Conservation (phyloP, 1,140 invertebrate genomes). For the Hylaeus volcanicus region DNA sequence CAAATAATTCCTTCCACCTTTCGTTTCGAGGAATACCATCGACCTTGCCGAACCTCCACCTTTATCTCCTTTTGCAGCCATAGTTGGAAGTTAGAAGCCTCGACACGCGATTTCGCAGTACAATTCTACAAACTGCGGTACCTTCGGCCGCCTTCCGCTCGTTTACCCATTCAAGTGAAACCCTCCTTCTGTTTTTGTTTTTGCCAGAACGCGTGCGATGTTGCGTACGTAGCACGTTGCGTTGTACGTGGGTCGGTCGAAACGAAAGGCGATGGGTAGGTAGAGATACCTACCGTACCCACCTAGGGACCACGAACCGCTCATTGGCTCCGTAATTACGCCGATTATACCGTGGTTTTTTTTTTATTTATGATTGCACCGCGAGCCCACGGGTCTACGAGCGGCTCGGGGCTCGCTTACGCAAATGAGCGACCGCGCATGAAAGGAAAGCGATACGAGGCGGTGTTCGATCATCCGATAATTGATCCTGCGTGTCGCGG, state of each 20-base stretch:
- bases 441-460: conserved; percentile 2
- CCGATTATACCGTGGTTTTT: conserved; percentile 59
- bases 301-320: conserved; percentile 39
- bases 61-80: not conserved
- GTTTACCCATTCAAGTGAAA: not conserved
- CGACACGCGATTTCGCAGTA: conserved; percentile 51
- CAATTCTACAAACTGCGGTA: conserved; percentile 12
- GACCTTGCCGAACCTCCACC: not conserved
- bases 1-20: not conserved
- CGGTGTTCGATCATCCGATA: conserved; percentile 40
- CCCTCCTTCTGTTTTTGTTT: conserved; percentile 31
- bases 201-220: conserved; percentile 5
- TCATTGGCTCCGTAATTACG: conserved; percentile 54
- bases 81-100: not conserved
- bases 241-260: conserved; percentile 56
- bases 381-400: conserved; percentile 36
- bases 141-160: not conserved
- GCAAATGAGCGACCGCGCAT: conserved; percentile 42
- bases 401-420: conserved; percentile 29
- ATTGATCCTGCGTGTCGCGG: conserved; percentile 39
- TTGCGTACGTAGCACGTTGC: conserved; percentile 6
- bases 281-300: conserved; percentile 51
- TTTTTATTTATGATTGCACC: conserved; percentile 15
- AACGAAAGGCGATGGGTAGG: conserved; percentile 61
- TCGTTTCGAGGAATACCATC: conserved; percentile 10